Conservation (phyloP, 2,797 vertebrate species). For the Telmatherina bonti region DNA sequence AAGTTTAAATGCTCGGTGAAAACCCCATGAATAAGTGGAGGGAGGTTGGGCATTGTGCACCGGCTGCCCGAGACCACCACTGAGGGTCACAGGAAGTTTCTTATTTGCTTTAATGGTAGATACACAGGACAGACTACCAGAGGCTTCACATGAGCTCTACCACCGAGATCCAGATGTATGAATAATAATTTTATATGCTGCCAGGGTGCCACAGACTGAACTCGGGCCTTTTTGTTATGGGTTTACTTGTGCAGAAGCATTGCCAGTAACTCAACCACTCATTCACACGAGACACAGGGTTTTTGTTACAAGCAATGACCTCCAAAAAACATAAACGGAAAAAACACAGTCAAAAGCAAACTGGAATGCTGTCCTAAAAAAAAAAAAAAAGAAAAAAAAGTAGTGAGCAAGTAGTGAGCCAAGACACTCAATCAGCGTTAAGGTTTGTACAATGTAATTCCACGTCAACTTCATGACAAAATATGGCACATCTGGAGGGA, state of each 20-base stretch:
- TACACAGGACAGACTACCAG: slow-evolving; percentile 21
- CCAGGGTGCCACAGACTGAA: slow-evolving; percentile 62
- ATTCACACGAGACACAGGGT: slow-evolving; percentile 43
- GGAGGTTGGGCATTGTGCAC: neutral
- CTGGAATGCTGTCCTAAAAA: slow-evolving; percentile 50
- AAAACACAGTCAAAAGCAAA: slow-evolving; percentile 50
- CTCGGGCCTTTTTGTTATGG: slow-evolving; percentile 60
- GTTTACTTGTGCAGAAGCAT: slow-evolving; percentile 61
- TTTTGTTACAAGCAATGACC: slow-evolving; percentile 48
- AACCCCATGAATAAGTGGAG: neutral
- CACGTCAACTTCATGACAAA: slow-evolving; percentile 37
- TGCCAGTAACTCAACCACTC: slow-evolving; percentile 49
- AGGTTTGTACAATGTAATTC: slow-evolving; percentile 32
- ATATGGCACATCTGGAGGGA: slow-evolving; percentile 32
- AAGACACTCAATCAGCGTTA: slow-evolving; percentile 87
- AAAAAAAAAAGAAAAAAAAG: slow-evolving; percentile 44
- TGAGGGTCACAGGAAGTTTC: neutral
- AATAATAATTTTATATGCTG: slow-evolving; percentile 43
- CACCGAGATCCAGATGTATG: neutral
- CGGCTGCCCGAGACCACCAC: neutral
- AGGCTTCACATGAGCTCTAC: slow-evolving; percentile 6
- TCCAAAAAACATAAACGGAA: slow-evolving; percentile 15
- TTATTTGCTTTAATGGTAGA: slow-evolving; percentile 14
- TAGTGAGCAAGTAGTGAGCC: slow-evolving; percentile 75
- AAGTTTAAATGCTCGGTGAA: neutral